Base-by-base conservation (phyloP, 2,113 vertebrate genomes). In the Trichomycterus rosablanca region DNA sequence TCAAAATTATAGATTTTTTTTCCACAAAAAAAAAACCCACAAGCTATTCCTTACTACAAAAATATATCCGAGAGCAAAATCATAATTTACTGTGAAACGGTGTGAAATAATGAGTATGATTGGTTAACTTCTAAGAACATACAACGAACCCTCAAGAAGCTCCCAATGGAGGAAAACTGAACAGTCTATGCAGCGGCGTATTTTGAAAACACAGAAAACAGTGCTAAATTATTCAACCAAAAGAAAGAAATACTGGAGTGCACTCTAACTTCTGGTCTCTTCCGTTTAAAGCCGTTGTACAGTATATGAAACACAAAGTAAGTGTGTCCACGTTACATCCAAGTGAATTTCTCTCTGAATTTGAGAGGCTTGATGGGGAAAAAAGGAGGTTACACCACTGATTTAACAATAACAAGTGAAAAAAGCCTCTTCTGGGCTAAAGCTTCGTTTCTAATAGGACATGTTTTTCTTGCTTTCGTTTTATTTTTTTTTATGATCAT, bases 401-500 rank as follows among this genome's bases (percentile, higher is more conserved):
- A 39, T 20, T 64, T 2, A 70, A 59, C 2, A n/a, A 54, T 34
- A 16, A n/a, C 1, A 32, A 42, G 18, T 18, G 11, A 18, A 53
- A 28, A 46, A 22, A 18, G 9, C 4, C 1, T 4, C 15, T 3
- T 39, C n/a, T 24, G 5, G 24, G 32, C 15, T 53, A 64, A 70
- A 48, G 49, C 43, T 14, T 42, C 43, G n/a, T 11, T 30, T 34
- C 30, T 42, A 50, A 60, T 2, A 26, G 18, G 48, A 23, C n/a
- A 39, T 32, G 4, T 46, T 43, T 65, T 53, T 18, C 32, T 60
- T 65, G 32, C 43, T 65, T 23, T 34, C 3, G 11, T 51, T 59
- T 64, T 46, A 40, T 30, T 7, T 51, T 59, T 64, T 46, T 48
- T 30, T 7, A 46, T 49, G 20, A 60, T 43, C 26, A 19, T 60